These are phyloP conservation scores for Hydractinia symbiolongicarpus DNA, from an alignment of 30 jellyfish, hydroid and myxozoan genomes.

Conservation along the genomic window DNA sequence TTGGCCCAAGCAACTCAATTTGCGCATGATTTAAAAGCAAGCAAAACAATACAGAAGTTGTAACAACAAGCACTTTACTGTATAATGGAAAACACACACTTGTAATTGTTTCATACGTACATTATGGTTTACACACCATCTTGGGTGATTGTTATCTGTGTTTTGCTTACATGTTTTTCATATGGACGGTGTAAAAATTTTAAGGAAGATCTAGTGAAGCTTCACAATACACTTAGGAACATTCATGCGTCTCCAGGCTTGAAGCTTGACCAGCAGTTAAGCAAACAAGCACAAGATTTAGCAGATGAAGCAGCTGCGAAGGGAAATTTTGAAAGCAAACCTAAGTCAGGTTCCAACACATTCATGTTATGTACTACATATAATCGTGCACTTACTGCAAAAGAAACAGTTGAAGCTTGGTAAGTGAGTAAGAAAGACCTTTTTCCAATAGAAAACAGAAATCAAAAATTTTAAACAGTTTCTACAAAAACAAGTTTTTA, in stretches of 20 bases:
- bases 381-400: constrained; percentile 34
- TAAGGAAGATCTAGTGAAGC: constrained; percentile 12
- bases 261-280: constrained; percentile 39
- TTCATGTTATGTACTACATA: constrained; percentile 41
- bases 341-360: constrained; percentile 58
- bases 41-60: too few relatives aligned
- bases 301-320: constrained; percentile 54
- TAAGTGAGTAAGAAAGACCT: background rate
- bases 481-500: too few relatives aligned
- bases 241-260: constrained; percentile 44
- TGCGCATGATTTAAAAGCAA: too few relatives aligned
- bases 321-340: constrained; percentile 41
- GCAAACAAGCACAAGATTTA: constrained; percentile 57
- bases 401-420: constrained; percentile 68
- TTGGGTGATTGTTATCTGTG: too few relatives aligned
- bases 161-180: too few relatives aligned
- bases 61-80: too few relatives aligned
- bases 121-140: too few relatives aligned
- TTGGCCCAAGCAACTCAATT: too few relatives aligned
- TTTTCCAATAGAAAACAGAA: too few relatives aligned
- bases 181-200: background rate
- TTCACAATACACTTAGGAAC: constrained; percentile 44
- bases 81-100: too few relatives aligned
- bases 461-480: too few relatives aligned
- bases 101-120: too few relatives aligned